A percentile compares a stretch with the other conserved stretches of the same genome.
phyloP scores from a whole-genome alignment of 2,113 vertebrate species.

The Oxyura jamaicensis region DNA sequence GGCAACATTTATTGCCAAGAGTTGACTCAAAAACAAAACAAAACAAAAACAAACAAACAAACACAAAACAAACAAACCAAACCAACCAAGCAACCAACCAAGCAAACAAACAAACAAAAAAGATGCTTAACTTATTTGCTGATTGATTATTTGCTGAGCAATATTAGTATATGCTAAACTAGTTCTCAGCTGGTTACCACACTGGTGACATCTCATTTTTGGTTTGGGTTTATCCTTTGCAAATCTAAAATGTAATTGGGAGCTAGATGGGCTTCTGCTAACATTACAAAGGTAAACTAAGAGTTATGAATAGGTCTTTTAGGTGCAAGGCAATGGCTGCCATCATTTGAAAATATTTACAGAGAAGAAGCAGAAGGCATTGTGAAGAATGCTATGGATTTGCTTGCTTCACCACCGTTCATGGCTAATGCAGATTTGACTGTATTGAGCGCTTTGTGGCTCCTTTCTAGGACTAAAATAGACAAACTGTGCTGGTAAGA shows the following conservation, averaged over 20 bases:
- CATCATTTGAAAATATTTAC: neutral
- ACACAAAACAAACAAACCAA: no score
- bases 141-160: neutral
- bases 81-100: no score
- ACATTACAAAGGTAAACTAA: neutral
- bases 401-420: neutral
- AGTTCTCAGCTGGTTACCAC: neutral
- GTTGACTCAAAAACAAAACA: neutral
- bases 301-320: neutral
- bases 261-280: no score
- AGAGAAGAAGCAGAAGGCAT: neutral
- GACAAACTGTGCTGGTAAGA: neutral
- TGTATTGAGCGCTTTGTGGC: neutral
- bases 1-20: neutral
- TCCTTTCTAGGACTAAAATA: neutral
- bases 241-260: neutral
- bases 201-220: neutral
- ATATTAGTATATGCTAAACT: neutral
- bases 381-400: neutral
- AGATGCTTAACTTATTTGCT: neutral
- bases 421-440: neutral
- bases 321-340: neutral
- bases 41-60: no score
- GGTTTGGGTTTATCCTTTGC: neutral
- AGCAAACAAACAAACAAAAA: no score